Conservation (phyloP, 1,140 invertebrate genomes). For the Battus philenor region DNA sequence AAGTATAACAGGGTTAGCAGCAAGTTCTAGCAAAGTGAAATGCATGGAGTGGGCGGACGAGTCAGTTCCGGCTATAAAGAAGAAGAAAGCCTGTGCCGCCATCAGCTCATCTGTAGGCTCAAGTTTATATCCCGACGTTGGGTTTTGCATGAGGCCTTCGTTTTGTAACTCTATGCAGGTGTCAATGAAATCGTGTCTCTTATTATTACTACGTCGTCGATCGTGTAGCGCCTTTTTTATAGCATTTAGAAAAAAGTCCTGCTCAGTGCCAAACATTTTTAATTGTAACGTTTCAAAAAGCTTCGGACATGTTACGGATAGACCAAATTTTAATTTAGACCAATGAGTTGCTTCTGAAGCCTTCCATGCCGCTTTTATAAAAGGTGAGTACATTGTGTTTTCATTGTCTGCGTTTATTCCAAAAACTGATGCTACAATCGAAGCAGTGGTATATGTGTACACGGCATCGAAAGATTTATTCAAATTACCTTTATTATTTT, state of each 20-base stretch:
- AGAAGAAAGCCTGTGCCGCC: slow-evolving; percentile 61
- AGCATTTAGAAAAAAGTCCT: slow-evolving; percentile 32
- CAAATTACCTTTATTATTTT: slow-evolving; percentile 19
- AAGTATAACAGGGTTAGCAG: slow-evolving; percentile 74
- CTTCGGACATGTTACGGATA: slow-evolving; percentile 18
- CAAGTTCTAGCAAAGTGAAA: slow-evolving; percentile 69
- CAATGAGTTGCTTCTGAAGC: slow-evolving; percentile 17
- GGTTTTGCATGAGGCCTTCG: slow-evolving; percentile 29
- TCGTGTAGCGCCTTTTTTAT: background rate
- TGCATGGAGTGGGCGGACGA: slow-evolving; percentile 77
- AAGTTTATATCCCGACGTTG: slow-evolving; percentile 24
- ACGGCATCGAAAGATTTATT: slow-evolving; percentile 28
- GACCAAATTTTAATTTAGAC: slow-evolving; percentile 19
- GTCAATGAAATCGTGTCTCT: slow-evolving; percentile 31
- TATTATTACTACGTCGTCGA: slow-evolving; percentile 17
- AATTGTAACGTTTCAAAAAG: slow-evolving; percentile 25
- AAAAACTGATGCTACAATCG: slow-evolving; percentile 31
- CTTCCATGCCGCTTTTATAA: slow-evolving; percentile 29
- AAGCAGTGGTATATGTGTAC: slow-evolving; percentile 29
- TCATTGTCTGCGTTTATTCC: slow-evolving; percentile 26
- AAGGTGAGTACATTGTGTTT: slow-evolving; percentile 30
- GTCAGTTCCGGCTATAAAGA: slow-evolving; percentile 78
- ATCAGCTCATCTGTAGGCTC: slow-evolving; percentile 40
- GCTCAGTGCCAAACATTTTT: slow-evolving; percentile 29
- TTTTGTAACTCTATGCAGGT: slow-evolving; percentile 32